phyloP scores from a whole-genome alignment of 2,797 vertebrate species.

The Chaetophractus vellerosus region DNA sequence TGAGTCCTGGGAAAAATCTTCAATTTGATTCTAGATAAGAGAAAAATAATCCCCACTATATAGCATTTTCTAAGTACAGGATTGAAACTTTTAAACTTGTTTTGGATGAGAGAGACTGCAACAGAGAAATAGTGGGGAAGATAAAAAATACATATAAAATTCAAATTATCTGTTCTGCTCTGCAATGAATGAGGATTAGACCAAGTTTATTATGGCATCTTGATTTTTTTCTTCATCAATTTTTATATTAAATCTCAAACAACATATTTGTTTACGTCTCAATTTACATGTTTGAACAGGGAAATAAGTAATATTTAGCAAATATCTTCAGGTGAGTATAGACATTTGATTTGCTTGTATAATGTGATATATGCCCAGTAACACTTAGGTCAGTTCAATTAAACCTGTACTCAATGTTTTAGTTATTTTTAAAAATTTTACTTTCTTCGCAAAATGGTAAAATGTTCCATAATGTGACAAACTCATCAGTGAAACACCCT shows the following conservation, averaged over 20 bases:
- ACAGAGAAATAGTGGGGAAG: not conserved
- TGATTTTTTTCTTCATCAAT: not conserved
- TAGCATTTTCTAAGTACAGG: constrained; percentile 32
- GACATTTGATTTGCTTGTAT: not conserved
- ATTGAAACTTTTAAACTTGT: not conserved
- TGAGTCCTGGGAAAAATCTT: constrained; percentile 48
- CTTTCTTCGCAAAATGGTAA: not conserved
- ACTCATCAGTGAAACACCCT: not conserved
- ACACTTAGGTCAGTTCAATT: not conserved
- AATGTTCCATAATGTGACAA: not conserved
- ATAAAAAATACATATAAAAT: constrained; percentile 38
- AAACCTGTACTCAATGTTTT: not conserved
- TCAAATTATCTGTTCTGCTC: not conserved
- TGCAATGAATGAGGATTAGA: not conserved
- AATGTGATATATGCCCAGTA: not conserved
- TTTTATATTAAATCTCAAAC: constrained; percentile 27
- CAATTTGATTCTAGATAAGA: constrained; percentile 62
- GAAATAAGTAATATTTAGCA: not conserved
- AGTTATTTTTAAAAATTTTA: not conserved
- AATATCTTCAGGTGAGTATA: not conserved
- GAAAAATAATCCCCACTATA: constrained; percentile 28
- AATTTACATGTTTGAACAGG: not conserved
- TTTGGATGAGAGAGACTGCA: not conserved
- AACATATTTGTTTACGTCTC: constrained; percentile 14
- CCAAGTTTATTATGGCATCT: not conserved